Conservation (phyloP, 2,113 vertebrate species). For the Laterallus jamaicensis region DNA sequence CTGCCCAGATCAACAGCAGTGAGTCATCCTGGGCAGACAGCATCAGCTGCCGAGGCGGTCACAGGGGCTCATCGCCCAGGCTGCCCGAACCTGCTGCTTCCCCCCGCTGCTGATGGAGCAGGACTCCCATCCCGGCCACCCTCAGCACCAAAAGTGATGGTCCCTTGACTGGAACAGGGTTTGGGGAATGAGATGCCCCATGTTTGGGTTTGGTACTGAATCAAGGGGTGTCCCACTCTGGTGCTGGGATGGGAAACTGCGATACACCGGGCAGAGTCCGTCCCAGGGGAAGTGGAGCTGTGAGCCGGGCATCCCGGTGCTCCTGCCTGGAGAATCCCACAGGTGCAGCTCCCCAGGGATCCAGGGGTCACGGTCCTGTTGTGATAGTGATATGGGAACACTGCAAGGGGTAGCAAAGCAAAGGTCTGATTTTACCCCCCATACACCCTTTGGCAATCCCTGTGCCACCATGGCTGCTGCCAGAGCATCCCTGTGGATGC, state of each 20-base stretch:
- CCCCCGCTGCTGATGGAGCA: not conserved
- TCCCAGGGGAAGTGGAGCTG: accelerated
- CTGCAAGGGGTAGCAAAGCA: not conserved
- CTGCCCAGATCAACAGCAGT: conserved; percentile 11
- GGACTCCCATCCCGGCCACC: not conserved
- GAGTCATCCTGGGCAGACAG: conserved; percentile 22
- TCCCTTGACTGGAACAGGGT: accelerated
- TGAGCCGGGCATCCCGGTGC: accelerated
- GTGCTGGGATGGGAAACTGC: accelerated
- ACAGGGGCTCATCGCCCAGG: accelerated
- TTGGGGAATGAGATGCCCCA: not conserved
- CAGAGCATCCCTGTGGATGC: not conserved
- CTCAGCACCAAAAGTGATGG: accelerated
- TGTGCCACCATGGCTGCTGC: not conserved
- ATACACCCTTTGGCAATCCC: not conserved
- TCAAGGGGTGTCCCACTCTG: accelerated
- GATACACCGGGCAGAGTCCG: accelerated
- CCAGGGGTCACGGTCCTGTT: accelerated
- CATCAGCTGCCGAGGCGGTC: not conserved
- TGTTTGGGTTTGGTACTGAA: accelerated
- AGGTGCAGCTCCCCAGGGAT: no score
- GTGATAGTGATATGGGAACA: accelerated
- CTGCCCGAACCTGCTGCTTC: not conserved
- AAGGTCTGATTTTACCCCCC: no score
- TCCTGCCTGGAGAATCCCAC: not conserved